Base-by-base conservation (phyloP, 1,140 invertebrate species). In the Leptinotarsa texana region DNA sequence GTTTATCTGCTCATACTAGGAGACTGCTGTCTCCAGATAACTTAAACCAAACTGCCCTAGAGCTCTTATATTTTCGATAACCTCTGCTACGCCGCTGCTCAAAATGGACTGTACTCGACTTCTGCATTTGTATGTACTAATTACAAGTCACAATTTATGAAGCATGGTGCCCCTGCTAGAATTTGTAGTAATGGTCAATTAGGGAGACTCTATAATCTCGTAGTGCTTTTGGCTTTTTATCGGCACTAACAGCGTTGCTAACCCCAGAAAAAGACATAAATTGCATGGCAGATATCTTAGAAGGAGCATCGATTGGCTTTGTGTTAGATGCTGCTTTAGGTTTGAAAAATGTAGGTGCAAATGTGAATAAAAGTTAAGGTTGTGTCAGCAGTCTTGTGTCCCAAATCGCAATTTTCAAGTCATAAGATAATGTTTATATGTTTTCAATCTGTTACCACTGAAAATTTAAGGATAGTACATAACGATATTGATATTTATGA, bases 141-240 rank as follows among this genome's bases (percentile, higher is more conserved):
- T 78, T 78, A 76, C 74, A 69, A 57, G 63, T 57, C 73, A 74
- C 73, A 77, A 80, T 80, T 80, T 80, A 80, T 76, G 77, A 75
- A 77, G 67, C 77, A 78, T 76, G 72, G 71, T 61, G 66, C 61
- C 74, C 79, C 77, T 73, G 69, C 75, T 76, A 75, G 51, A 69
- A 33, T 51, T 48, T 77, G 76, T 75, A 74, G 75, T 78, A 78
- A 78, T 78, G 63, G 77, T 75, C 79, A 77, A 79, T 77, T 79
- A 77, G 74, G 65, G 65, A 73, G 61, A 72, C 70, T 67, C 73
- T 73, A 74, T 67, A 69, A 69, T 74, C 66, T 63, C 24, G 42
- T 57, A 24, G 65, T 67, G 33, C 51, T 57, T 57, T 57, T 57
- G 51, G 51, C 63, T 76, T 70, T 76, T 76, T 76, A 76, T 76